A percentile compares a stretch with the other conserved stretches of the same genome.
Evolutionary conservation across 2,113 vertebrate species (phyloP).

Genomic region (Synodontis membranacea): DNA sequence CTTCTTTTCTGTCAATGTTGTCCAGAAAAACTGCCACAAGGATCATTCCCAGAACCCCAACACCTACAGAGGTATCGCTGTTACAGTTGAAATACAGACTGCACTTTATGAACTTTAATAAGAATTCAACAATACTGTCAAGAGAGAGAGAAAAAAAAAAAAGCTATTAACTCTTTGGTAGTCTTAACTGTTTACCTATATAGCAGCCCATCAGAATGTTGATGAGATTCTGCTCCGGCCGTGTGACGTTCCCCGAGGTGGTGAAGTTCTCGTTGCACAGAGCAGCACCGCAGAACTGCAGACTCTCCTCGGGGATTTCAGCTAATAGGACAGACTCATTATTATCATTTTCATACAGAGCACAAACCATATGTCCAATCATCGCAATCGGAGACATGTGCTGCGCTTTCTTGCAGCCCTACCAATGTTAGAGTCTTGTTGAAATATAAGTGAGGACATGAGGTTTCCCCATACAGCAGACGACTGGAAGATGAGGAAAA

Average conservation of each 20-base stretch:
- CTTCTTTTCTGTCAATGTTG: conserved; percentile 68
- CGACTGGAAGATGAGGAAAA: conserved; percentile 94
- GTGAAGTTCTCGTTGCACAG: conserved; percentile 69
- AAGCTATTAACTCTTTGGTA: neutral
- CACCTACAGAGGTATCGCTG: conserved; percentile 70
- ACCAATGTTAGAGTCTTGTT: conserved; percentile 78
- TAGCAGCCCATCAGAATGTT: conserved; percentile 86
- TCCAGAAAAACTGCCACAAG: conserved; percentile 83
- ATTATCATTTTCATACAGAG: neutral
- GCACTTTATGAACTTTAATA: neutral
- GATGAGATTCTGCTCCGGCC: conserved; percentile 71
- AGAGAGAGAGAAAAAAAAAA: too few relatives aligned
- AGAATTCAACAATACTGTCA: neutral
- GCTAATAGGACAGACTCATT: conserved; percentile 59
- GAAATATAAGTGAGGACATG: conserved; percentile 90
- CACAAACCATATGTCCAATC: neutral
- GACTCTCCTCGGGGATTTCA: conserved; percentile 69
- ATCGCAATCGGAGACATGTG: neutral
- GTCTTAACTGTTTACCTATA: conserved; percentile 74
- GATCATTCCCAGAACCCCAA: conserved; percentile 84
- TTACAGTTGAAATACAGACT: neutral
- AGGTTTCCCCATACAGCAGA: conserved; percentile 92
- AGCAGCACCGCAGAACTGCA: conserved; percentile 78
- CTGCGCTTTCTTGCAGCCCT: conserved; percentile 33
- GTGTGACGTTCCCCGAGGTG: conserved; percentile 55